phyloP scores from a whole-genome alignment of 2,113 vertebrate species.

The Proterorhinus semilunaris region DNA sequence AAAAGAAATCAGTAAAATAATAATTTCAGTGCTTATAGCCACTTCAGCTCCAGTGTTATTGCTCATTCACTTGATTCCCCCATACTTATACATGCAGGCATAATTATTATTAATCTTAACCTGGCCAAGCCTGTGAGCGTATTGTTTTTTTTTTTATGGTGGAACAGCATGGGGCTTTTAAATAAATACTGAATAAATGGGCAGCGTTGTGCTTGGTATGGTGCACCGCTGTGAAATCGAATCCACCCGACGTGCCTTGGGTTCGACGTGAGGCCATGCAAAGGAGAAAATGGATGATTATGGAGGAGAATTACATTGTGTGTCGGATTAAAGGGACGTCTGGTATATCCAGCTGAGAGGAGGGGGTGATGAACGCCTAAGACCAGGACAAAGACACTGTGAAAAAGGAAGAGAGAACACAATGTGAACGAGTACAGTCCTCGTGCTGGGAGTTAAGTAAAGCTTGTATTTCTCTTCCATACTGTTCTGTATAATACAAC shows the following conservation, averaged over 20 bases:
- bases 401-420: slow-evolving; percentile 49
- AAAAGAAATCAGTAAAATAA: too few species aligned
- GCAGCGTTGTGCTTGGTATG: slow-evolving; percentile 54
- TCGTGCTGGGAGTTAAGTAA: slow-evolving; percentile 39
- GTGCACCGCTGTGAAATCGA: slow-evolving; percentile 64
- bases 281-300: slow-evolving; percentile 73
- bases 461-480: background rate
- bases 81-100: slow-evolving; percentile 24
- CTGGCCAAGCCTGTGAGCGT: slow-evolving; percentile 41
- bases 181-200: slow-evolving; percentile 66
- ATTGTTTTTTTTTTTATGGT: slow-evolving; percentile 48
- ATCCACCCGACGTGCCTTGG: slow-evolving; percentile 60
- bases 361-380: slow-evolving; percentile 59
- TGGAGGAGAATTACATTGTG: slow-evolving; percentile 67
- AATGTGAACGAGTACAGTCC: slow-evolving; percentile 52
- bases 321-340: slow-evolving; percentile 72
- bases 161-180: slow-evolving; percentile 48
- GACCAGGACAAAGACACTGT: slow-evolving; percentile 58
- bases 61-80: slow-evolving; percentile 23
- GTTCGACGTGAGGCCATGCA: slow-evolving; percentile 66
- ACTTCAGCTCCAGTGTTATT: background rate
- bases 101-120: slow-evolving; percentile 49
- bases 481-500: background rate
- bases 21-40: background rate
- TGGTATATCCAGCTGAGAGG: slow-evolving; percentile 67